These are phyloP conservation scores for Zelleria hepariella DNA, from an alignment of 2,888 invertebrate genomes.

Conservation along the genomic window DNA sequence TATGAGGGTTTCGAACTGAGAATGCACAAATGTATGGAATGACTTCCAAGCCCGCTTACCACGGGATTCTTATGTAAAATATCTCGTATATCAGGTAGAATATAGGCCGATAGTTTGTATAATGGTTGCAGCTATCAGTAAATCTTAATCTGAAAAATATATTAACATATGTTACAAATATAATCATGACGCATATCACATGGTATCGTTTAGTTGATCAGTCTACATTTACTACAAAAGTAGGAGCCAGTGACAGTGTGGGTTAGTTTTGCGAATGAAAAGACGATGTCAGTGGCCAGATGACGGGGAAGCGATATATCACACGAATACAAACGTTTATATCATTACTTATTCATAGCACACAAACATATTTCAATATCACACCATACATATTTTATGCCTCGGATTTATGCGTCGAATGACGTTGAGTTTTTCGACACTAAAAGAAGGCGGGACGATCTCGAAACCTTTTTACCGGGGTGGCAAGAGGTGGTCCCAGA, in stretches of 20 bases:
- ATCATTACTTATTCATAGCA: neutral
- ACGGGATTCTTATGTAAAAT: neutral
- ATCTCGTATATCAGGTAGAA: no score
- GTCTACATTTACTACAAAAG: slow-evolving; percentile 45
- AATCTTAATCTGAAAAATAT: neutral
- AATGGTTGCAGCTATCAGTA: neutral
- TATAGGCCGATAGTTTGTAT: neutral
- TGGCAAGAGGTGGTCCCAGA: no score
- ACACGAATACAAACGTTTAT: slow-evolving; percentile 10
- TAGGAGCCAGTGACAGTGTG: slow-evolving; percentile 24
- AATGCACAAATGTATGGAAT: neutral
- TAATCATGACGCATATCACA: neutral
- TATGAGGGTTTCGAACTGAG: neutral
- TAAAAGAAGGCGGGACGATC: no score
- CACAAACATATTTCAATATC: neutral
- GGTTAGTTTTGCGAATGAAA: slow-evolving; percentile 49
- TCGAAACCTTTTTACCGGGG: no score
- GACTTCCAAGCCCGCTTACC: neutral
- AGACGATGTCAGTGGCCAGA: slow-evolving; percentile 59
- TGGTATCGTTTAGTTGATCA: slow-evolving; percentile 5
- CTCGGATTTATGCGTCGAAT: neutral
- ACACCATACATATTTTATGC: neutral
- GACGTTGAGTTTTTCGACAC: neutral
- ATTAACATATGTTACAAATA: neutral
- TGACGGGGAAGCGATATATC: slow-evolving; percentile 60